Evolutionary conservation across 2,113 vertebrate species (phyloP).

Genomic region (Lepus americanus): DNA sequence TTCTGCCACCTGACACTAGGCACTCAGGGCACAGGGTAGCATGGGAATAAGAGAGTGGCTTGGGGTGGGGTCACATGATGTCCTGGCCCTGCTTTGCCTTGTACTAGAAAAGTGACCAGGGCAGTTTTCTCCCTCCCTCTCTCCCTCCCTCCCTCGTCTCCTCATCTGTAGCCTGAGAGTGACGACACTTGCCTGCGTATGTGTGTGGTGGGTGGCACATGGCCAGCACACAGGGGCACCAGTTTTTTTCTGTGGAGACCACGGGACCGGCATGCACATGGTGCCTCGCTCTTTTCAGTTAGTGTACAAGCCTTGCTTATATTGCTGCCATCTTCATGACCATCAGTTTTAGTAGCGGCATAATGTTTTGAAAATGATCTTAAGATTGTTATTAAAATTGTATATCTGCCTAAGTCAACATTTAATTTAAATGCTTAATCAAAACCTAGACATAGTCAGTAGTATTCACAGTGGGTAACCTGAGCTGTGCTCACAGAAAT

Average conservation of each 20-base stretch:
- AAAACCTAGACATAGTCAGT: background rate
- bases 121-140: background rate
- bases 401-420: conserved; percentile 22
- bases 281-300: no score
- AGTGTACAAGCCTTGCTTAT: background rate
- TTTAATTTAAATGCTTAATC: conserved; percentile 17
- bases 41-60: background rate
- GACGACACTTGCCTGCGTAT: fast-evolving
- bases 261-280: no score
- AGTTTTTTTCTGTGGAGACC: no score
- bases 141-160: background rate
- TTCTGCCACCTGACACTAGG: fast-evolving
- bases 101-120: fast-evolving
- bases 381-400: conserved; percentile 57
- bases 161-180: background rate
- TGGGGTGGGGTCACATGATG: fast-evolving
- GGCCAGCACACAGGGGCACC: background rate
- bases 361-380: conserved; percentile 52
- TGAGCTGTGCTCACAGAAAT: fast-evolving
- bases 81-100: fast-evolving
- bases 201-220: fast-evolving
- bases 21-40: fast-evolving
- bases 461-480: fast-evolving
- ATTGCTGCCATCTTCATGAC: background rate
- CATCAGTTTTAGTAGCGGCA: background rate